Conservation (phyloP, 2,797 vertebrate species). For the Lemur catta region DNA sequence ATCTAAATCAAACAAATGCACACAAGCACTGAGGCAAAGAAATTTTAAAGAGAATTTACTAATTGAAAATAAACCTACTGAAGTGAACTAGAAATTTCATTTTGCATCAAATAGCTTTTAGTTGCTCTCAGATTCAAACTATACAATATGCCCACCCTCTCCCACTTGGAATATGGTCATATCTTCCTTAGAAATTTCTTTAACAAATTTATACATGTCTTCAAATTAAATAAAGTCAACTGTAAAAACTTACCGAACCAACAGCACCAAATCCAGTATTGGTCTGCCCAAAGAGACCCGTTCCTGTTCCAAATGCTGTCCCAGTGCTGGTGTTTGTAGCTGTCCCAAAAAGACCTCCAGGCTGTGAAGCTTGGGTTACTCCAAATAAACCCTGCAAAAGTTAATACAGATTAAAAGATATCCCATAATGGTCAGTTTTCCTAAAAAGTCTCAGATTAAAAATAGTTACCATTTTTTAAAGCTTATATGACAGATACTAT, state of each 20-base stretch:
- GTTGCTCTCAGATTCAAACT: constrained; percentile 15
- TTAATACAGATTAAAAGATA: constrained; percentile 28
- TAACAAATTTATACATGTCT: not conserved
- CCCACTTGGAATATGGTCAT: not conserved
- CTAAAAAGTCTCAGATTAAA: not conserved
- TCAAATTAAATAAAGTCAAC: constrained; percentile 24
- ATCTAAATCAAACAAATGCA: not conserved
- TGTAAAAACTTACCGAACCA: constrained; percentile 86
- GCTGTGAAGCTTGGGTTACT: constrained; percentile 89
- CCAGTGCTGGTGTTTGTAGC: constrained; percentile 92
- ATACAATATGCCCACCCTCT: not conserved
- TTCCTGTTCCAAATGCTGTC: constrained; percentile 90
- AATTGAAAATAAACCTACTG: constrained; percentile 24
- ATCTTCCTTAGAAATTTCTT: constrained; percentile 15
- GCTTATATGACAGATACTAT: not conserved
- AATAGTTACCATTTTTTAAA: not conserved
- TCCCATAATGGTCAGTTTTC: not conserved
- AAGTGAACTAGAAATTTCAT: not conserved
- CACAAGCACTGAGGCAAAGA: not conserved
- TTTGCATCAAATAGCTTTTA: constrained; percentile 1
- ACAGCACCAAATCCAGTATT: constrained; percentile 92
- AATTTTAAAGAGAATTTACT: constrained; percentile 11
- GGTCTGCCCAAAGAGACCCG: constrained; percentile 91
- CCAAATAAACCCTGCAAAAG: constrained; percentile 92
- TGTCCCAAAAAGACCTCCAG: constrained; percentile 91